Evolutionary conservation across 2,113 vertebrate genomes (phyloP), one percentile per base, ranked within the genome.

Genomic region (Dendrocopos noguchii): DNA sequence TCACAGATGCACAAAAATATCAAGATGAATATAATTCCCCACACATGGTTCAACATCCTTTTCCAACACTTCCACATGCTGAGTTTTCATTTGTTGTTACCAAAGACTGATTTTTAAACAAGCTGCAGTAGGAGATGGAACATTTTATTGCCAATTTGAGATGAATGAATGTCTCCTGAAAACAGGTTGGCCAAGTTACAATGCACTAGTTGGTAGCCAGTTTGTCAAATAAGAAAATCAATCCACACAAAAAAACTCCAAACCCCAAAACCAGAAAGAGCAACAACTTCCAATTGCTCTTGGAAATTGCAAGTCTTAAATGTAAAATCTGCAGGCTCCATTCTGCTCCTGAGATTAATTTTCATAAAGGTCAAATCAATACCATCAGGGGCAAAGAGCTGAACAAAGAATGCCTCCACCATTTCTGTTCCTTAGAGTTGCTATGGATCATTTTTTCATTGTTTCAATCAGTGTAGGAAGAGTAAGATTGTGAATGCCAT

Each of bases 321-420:
- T 85, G 74, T 80, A 83, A 82, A 88, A 88, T 90, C 57, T 91
- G 88, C 79, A 80, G 66, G 12, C 36, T 84, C n/a, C 84, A 21
- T 70, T 87, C 16, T 13, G 90, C 83, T 88, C 77, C 74, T 39
- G 85, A 95, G 85, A 90, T 75, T 91, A 92, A 93, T 95, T 88
- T 96, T 90, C 59, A 66, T 84, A 93, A 83, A 94, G 71, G 65
- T 88, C 88, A 71, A 80, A 88, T 94, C 85, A 90, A 80, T 93
- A 91, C 17, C 47, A 68, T 75, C 42, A 71, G 68, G 60, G 68
- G 21, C n/a, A 80, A 73, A 85, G 87, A 93, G 55, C 52, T 29
- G 27, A 47, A 80, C 50, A 80, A 79, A 87, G 47, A 95, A 75
- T 79, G 46, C 73, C 75, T 79, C 70, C 91, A 90, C 57, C 28